A percentile compares a stretch with the other conserved stretches of the same genome.
phyloP scores from a whole-genome alignment of 2,113 vertebrate species.

The Casuarius casuarius region DNA sequence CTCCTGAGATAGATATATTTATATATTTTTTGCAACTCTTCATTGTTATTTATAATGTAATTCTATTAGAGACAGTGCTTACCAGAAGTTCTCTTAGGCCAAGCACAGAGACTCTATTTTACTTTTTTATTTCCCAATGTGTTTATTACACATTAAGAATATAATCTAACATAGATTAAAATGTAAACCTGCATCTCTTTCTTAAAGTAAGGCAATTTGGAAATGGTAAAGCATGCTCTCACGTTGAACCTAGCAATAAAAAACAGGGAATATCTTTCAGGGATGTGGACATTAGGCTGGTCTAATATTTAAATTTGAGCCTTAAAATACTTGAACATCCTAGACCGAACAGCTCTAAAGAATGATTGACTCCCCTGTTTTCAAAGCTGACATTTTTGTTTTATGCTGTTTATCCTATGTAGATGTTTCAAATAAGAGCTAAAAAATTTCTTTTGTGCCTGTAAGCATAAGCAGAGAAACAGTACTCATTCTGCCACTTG shows the following conservation, averaged over 20 bases:
- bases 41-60: not conserved
- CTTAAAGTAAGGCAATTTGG: not conserved
- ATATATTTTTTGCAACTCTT: constrained; percentile 44
- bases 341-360: not conserved
- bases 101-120: not conserved
- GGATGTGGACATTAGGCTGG: not conserved
- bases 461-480: not conserved
- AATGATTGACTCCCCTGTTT: not conserved
- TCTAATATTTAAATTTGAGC: not conserved
- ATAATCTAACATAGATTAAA: not conserved
- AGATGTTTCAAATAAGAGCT: not conserved
- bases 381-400: not conserved
- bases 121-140: not conserved
- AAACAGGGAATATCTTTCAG: not conserved
- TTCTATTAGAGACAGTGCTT: not conserved
- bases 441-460: not conserved
- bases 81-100: not conserved
- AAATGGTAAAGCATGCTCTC: not conserved
- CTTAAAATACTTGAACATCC: not conserved
- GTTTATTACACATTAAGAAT: not conserved
- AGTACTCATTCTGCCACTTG: not conserved
- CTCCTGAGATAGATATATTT: constrained; percentile 9
- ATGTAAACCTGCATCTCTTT: not conserved
- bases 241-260: not conserved
- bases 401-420: not conserved